Base-by-base conservation (phyloP, 2,797 vertebrate species). In the Melanotaenia boesemani region DNA sequence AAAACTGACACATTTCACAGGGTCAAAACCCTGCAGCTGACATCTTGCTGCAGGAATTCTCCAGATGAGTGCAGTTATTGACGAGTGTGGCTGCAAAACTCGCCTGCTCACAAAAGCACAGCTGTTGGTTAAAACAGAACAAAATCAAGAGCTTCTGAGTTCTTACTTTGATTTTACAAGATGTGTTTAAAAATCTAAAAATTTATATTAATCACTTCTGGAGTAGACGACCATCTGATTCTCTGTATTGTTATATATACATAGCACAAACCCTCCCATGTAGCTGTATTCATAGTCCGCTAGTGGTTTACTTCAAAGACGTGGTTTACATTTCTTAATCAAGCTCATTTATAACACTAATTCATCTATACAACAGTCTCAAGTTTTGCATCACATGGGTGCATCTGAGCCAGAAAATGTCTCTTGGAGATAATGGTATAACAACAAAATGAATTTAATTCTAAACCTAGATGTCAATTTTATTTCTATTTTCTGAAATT, bases 401-500 rank as follows among this genome's bases (percentile, higher is more conserved):
- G 44, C 55, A 75, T 82, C 63, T 77, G 81, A 77, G 24, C 55
- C 72, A 67, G 67, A 74, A 85, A 81, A 71, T 83, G 26, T 72
- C 41, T 79, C 41, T 24, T 8, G 30, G 15, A 77, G 77, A 86
- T 70, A 83, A 84, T 48, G 50, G 62, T 52, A 55, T 77, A 77
- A 77, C 60, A 67, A 76, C 61, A 24, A 61, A 77, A 86, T 82
- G 73, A 78, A 77, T 79, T 79, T 54, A 46, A 80, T 84, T 85
- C 79, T 72, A 86, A 88, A 82, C 61, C 56, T 34, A 70, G 74
- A 79, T n/a, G 44, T 84, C 75, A 61, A 79, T 82, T 89, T 74
- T 67, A 81, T 86, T 88, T 88, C 78, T 65, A 80, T 86, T 88
- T 88, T 79, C 59, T 65, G 12, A 77, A 89, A 86, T 81, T 68